Conservation (phyloP, 2,888 invertebrate genomes). For the Apamea crenata region DNA sequence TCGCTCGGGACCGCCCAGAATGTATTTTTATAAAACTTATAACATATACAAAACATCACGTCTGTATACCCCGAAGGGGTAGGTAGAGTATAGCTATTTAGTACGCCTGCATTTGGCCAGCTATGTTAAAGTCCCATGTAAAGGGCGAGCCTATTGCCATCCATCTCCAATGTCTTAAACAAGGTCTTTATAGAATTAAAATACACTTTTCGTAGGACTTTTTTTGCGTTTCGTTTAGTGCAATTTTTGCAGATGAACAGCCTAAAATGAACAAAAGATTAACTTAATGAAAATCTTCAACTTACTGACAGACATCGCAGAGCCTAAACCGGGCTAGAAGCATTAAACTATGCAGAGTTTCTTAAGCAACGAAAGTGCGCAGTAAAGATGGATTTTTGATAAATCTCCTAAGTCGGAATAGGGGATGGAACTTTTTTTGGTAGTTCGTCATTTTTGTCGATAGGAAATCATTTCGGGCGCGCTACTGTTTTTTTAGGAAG, state of each 20-base stretch:
- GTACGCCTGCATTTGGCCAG: too few species aligned
- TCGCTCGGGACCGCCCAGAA: conserved; percentile 30
- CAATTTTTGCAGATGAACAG: not conserved
- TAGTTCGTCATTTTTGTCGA: not conserved
- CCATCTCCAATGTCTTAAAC: not conserved
- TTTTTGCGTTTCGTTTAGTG: not conserved
- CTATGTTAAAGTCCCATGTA: not conserved
- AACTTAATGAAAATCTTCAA: not conserved
- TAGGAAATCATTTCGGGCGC: not conserved
- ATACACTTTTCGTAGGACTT: not conserved
- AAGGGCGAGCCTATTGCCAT: not conserved
- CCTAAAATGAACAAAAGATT: not conserved
- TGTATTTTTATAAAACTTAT: not conserved
- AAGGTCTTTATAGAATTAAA: not conserved
- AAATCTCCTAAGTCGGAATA: not conserved
- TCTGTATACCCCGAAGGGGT: not conserved
- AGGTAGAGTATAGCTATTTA: not conserved
- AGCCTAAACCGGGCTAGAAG: not conserved
- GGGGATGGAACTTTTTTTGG: not conserved
- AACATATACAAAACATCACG: too few species aligned
- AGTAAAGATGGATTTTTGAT: not conserved
- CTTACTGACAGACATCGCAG: not conserved
- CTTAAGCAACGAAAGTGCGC: not conserved
- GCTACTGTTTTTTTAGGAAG: not conserved
- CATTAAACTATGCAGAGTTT: not conserved